Evolutionary conservation across 1,140 invertebrate species (phyloP).

Genomic region (Leptinotarsa lineolata): DNA sequence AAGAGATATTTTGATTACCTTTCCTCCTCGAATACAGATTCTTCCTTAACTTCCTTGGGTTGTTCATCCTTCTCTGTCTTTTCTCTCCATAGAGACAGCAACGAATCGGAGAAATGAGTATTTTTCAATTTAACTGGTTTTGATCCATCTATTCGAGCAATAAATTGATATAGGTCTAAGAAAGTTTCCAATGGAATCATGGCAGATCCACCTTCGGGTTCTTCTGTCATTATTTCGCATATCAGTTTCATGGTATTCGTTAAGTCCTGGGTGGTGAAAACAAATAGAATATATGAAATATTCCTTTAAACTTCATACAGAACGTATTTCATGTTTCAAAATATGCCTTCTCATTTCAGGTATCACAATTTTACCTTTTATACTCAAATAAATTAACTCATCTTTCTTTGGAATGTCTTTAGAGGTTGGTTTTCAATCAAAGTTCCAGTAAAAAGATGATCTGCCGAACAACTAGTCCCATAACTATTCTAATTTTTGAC

Average conservation of each 20-base stretch:
- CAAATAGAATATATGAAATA: no score
- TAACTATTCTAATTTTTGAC: no score
- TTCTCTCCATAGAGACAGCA: slow-evolving; percentile 45
- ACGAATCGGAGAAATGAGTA: slow-evolving; percentile 48
- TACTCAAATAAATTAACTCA: no score
- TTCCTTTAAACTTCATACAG: no score
- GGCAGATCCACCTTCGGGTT: slow-evolving; percentile 79
- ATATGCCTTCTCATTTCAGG: no score
- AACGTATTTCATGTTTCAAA: no score
- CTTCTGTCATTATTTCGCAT: slow-evolving; percentile 79
- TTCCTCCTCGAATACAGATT: slow-evolving; percentile 27
- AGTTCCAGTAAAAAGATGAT: no score
- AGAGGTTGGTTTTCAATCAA: no score
- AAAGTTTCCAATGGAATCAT: slow-evolving; percentile 72
- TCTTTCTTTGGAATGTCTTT: no score
- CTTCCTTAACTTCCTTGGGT: slow-evolving; percentile 30
- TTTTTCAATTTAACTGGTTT: slow-evolving; percentile 47
- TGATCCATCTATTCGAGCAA: slow-evolving; percentile 70
- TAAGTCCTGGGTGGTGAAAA: slow-evolving; percentile 62
- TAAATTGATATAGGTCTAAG: slow-evolving; percentile 68
- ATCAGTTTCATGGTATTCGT: slow-evolving; percentile 78
- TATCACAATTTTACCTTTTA: no score
- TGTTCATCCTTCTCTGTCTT: slow-evolving; percentile 35
- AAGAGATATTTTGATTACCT: slow-evolving; percentile 13
- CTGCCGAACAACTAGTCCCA: no score